These are phyloP conservation scores for Grapholita molesta DNA, from an alignment of 1,140 invertebrate genomes.

Conservation along the genomic window DNA sequence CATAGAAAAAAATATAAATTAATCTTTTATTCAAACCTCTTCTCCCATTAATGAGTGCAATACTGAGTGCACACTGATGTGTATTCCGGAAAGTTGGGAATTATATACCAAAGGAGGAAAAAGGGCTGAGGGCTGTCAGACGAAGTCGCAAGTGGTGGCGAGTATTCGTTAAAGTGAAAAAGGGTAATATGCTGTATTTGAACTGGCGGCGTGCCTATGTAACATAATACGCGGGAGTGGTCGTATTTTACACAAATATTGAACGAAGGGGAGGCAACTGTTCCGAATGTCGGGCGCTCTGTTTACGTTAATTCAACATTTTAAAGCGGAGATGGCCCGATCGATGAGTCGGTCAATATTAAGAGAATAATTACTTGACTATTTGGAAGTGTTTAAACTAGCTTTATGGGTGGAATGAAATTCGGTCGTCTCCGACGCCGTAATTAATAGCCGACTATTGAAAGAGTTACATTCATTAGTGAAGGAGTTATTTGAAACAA, in stretches of 20 bases:
- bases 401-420: background rate
- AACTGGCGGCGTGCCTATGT: slow-evolving; percentile 3
- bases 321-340: background rate
- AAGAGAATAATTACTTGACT: slow-evolving; percentile 1
- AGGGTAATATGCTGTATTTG: background rate
- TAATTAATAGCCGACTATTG: background rate
- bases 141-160: too few species aligned
- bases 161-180: too few species aligned
- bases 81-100: too few species aligned
- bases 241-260: slow-evolving; percentile 16
- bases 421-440: background rate
- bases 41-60: too few species aligned
- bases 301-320: slow-evolving; percentile 6
- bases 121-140: too few species aligned
- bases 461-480: background rate
- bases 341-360: slow-evolving; percentile 4
- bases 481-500: background rate
- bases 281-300: background rate
- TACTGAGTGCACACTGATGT: too few species aligned
- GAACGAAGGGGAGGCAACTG: slow-evolving; percentile 1
- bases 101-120: too few species aligned
- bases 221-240: slow-evolving; percentile 8
- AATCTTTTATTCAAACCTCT: too few species aligned
- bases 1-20: too few species aligned
- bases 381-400: slow-evolving; percentile 6